These are phyloP conservation scores for Cynoglossus semilaevis DNA, from an alignment of 2,113 vertebrate genomes.

Conservation along the genomic window DNA sequence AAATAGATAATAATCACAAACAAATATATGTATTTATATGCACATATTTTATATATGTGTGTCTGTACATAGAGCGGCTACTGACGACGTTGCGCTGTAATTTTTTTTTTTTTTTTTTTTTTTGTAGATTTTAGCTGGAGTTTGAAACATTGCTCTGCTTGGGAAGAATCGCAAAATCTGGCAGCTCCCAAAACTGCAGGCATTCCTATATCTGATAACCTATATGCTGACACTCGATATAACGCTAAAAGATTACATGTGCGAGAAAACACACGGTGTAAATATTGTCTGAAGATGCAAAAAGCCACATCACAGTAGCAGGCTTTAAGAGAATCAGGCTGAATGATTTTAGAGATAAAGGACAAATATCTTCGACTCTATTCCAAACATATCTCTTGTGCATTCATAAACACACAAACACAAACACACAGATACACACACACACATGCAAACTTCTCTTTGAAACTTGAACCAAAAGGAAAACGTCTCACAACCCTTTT, in stretches of 20 bases:
- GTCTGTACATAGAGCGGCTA: constrained; percentile 85
- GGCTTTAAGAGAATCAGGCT: constrained; percentile 77
- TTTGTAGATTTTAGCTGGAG: constrained; percentile 94
- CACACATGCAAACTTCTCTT: constrained; percentile 66
- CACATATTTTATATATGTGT: constrained; percentile 82
- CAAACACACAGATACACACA: constrained; percentile 20
- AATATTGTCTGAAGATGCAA: constrained; percentile 77
- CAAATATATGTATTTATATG: constrained; percentile 82
- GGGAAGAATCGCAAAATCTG: constrained; percentile 83
- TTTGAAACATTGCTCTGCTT: constrained; percentile 90
- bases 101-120: constrained; percentile 75
- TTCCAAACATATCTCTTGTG: constrained; percentile 77
- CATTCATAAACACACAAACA: constrained; percentile 44
- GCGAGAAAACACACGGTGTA: constrained; percentile 69
- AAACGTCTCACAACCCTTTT: constrained; percentile 65
- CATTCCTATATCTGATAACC: constrained; percentile 83
- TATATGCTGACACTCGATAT: constrained; percentile 73
- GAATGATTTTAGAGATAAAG: constrained; percentile 59
- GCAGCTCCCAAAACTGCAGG: constrained; percentile 88
- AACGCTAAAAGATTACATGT: constrained; percentile 58
- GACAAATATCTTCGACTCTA: constrained; percentile 72
- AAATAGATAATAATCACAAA: constrained; percentile 79
- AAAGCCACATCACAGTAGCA: constrained; percentile 76
- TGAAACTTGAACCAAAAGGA: constrained; percentile 77
- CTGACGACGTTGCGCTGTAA: constrained; percentile 95